phyloP scores from a whole-genome alignment of 2,888 invertebrate species.

The Ellobium chinense region DNA sequence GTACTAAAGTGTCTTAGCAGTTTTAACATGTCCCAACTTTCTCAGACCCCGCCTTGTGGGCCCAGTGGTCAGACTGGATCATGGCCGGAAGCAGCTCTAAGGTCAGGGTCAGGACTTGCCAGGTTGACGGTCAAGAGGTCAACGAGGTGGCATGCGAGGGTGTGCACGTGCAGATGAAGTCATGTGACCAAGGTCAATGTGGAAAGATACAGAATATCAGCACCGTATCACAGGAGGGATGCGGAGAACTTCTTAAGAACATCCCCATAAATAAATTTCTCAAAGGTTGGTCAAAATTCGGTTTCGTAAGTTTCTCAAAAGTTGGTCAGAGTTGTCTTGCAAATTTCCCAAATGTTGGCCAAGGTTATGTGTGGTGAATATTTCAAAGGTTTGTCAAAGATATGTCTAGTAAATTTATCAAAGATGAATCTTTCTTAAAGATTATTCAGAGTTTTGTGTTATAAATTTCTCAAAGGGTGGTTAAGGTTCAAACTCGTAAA shows the following conservation, averaged over 20 bases:
- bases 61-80: slow-evolving; percentile 39
- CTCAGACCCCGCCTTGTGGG: slow-evolving; percentile 25
- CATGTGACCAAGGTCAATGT: slow-evolving; percentile 27
- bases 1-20: no score
- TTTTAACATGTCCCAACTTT: no score
- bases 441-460: no score
- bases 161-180: slow-evolving; percentile 30
- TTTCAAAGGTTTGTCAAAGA: no score
- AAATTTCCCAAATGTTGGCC: no score
- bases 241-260: background rate
- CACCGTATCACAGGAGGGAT: background rate
- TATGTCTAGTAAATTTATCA: no score
- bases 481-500: no score
- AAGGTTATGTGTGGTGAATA: no score
- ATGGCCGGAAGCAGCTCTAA: slow-evolving; percentile 11
- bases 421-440: no score
- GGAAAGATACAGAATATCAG: slow-evolving; percentile 22
- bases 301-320: no score
- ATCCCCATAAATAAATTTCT: slow-evolving; percentile 1
- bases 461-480: no score
- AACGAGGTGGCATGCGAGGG: slow-evolving; percentile 31
- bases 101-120: slow-evolving; percentile 32
- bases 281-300: slow-evolving; percentile 2
- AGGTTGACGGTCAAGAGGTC: slow-evolving; percentile 24
- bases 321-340: no score